Conservation (phyloP, 2,797 vertebrate genomes). For the Lithobates pipiens region DNA sequence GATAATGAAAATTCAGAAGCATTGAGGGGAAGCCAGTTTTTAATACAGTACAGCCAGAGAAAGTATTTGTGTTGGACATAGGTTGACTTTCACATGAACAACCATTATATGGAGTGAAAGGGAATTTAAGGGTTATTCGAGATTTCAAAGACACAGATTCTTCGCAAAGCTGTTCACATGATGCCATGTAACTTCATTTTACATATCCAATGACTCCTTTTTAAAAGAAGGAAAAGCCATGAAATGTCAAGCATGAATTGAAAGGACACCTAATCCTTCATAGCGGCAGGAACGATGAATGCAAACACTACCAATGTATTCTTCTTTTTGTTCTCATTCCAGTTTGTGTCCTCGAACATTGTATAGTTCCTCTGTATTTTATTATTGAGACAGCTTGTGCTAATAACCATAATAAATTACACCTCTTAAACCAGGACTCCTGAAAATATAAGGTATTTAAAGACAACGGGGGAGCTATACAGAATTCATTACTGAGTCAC, state of each 20-base stretch:
- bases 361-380: background rate
- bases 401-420: background rate
- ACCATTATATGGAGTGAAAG: constrained; percentile 43
- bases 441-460: background rate
- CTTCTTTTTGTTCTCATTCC: background rate
- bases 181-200: constrained; percentile 31
- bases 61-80: constrained; percentile 48
- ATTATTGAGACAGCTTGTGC: background rate
- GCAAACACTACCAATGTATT: background rate
- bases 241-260: constrained; percentile 37
- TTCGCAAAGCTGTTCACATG: background rate
- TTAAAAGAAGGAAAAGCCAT: constrained; percentile 14
- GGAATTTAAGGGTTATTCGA: constrained; percentile 12
- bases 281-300: background rate
- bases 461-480: background rate
- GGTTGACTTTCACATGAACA: constrained; percentile 21
- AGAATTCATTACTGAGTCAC: background rate
- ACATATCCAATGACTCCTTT: background rate
- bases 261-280: background rate
- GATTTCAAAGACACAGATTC: constrained; percentile 7
- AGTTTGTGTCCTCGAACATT: background rate
- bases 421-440: background rate
- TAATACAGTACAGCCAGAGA: constrained; percentile 21
- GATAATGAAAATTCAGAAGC: constrained; percentile 56
- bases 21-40: constrained; percentile 24